Evolutionary conservation across 2,888 invertebrate species (phyloP).

Genomic region (Pachydiplax longipennis): DNA sequence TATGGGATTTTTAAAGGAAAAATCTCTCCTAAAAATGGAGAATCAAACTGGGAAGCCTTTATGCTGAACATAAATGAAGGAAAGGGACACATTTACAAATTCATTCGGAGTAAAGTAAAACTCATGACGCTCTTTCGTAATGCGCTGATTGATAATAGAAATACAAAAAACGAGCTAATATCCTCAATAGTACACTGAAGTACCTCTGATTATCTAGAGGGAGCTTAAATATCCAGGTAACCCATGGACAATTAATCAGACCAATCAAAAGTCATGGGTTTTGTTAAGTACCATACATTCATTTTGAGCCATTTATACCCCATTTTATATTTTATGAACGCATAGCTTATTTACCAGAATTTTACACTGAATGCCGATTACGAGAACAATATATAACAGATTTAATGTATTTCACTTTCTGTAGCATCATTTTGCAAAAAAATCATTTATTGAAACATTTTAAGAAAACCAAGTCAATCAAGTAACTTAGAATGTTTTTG

Average conservation of each 20-base stretch:
- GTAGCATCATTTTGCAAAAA: conserved; percentile 14
- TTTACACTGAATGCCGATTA: conserved; percentile 29
- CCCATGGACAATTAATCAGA: neutral
- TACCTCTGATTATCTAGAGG: neutral
- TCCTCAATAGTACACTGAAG: neutral
- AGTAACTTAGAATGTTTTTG: neutral
- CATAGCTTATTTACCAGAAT: conserved; percentile 19
- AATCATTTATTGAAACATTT: conserved; percentile 16
- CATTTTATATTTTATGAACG: conserved; percentile 26
- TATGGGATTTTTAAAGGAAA: neutral
- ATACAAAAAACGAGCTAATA: neutral
- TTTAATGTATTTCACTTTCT: conserved; percentile 17
- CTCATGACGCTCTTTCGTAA: neutral
- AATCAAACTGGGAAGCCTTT: neutral
- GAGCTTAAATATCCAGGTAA: neutral
- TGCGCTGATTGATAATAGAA: neutral
- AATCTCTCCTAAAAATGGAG: neutral
- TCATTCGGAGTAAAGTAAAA: neutral
- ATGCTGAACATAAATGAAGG: neutral
- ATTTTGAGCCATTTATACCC: neutral
- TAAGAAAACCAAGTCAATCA: neutral
- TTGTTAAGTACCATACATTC: neutral
- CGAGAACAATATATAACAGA: neutral
- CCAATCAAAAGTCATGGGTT: neutral
- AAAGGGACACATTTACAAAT: neutral